Evolutionary conservation across 2,888 invertebrate species (phyloP).

Genomic region (Melinopterus prodromus): DNA sequence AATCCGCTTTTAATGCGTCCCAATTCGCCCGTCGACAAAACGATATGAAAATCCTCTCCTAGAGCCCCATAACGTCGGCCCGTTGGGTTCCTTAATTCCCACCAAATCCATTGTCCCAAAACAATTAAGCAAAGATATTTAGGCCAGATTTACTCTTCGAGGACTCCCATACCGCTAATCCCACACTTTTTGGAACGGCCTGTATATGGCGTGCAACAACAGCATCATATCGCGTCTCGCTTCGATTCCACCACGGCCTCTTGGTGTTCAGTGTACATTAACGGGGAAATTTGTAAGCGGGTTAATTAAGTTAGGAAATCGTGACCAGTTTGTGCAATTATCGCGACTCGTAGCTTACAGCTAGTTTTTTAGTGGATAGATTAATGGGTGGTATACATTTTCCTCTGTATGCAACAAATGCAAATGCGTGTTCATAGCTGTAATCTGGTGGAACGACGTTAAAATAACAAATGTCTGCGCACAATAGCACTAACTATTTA

Average conservation of each 20-base stretch:
- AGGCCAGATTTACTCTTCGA: neutral
- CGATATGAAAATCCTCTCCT: neutral
- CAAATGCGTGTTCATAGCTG: neutral
- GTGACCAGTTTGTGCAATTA: neutral
- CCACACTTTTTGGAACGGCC: neutral
- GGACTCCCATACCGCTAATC: neutral
- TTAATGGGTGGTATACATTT: neutral
- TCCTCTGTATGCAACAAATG: neutral
- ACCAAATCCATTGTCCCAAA: neutral
- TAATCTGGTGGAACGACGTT: neutral
- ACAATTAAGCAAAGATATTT: neutral
- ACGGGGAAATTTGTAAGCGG: neutral
- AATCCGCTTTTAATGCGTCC: neutral
- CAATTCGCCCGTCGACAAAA: neutral
- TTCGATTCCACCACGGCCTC: neutral
- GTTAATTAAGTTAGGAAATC: conserved; percentile 4
- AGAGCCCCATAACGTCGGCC: neutral
- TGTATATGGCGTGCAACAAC: neutral
- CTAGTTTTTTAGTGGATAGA: neutral
- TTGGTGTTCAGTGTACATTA: neutral
- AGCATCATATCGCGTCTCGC: neutral
- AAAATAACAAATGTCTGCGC: neutral
- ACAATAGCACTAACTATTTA: neutral
- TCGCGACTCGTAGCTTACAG: neutral
- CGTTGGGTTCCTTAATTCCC: neutral